Percentiles rank a stretch among this genome's conserved stretches.
These are phyloP conservation scores for Globia sparganii DNA, from an alignment of 2,888 invertebrate genomes.

Conservation along the genomic window DNA sequence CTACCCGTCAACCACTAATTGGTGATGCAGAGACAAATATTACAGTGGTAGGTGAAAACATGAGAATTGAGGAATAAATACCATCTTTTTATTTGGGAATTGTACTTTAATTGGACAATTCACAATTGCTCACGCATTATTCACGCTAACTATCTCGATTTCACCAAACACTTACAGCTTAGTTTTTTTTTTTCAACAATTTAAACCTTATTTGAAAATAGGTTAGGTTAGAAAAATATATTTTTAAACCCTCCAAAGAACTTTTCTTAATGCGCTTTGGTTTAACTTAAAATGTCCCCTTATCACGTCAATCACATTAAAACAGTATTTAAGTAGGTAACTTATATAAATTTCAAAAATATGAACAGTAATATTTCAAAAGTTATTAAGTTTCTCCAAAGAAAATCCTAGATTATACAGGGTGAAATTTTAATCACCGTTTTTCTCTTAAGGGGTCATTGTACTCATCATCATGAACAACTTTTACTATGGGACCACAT, in stretches of 20 bases:
- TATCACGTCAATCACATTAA: not conserved
- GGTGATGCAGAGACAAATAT: too few species aligned
- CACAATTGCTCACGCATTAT: too few species aligned
- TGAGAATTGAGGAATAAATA: too few species aligned
- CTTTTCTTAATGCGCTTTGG: not conserved
- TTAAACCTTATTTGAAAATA: not conserved
- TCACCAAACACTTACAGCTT: too few species aligned
- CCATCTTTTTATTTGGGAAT: too few species aligned
- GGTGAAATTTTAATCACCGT: too few species aligned
- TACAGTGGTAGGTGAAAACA: too few species aligned
- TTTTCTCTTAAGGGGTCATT: too few species aligned
- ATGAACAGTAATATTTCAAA: not conserved
- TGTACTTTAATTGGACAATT: too few species aligned
- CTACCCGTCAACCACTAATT: too few species aligned
- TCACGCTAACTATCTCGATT: not conserved
- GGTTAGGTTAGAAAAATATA: not conserved
- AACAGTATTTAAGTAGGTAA: not conserved
- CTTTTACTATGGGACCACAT: too few species aligned
- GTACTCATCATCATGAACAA: too few species aligned
- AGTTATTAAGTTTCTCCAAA: not conserved
- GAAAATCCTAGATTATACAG: not conserved
- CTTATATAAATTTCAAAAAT: not conserved
- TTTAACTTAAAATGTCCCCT: not conserved
- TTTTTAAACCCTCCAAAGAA: not conserved
- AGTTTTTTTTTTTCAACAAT: not conserved